Percentiles rank a stretch among this genome's conserved stretches.
phyloP scores from a whole-genome alignment of 2,113 vertebrate genomes.

The Scomber colias region DNA sequence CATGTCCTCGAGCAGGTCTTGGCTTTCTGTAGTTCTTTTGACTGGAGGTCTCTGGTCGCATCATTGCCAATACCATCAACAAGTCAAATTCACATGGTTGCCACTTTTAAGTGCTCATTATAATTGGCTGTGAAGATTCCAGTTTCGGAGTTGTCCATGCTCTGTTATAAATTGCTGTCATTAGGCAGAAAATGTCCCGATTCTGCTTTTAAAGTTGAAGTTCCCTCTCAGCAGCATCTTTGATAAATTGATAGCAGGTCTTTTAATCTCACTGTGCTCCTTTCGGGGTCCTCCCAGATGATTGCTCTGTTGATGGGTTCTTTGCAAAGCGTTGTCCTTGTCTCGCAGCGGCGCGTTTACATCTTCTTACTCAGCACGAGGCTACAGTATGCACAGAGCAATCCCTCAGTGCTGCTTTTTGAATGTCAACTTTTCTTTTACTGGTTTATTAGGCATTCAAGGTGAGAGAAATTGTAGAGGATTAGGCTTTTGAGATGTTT shows the following conservation, averaged over 20 bases:
- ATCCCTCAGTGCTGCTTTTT: slow-evolving; percentile 20
- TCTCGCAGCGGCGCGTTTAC: slow-evolving; percentile 47
- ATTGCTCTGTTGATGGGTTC: slow-evolving; percentile 71
- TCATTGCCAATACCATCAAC: background rate
- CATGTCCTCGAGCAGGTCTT: slow-evolving; percentile 2
- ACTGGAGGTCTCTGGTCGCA: slow-evolving; percentile 9
- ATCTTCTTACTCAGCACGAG: slow-evolving; percentile 25
- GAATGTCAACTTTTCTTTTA: slow-evolving; percentile 42
- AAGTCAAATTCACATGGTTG: slow-evolving; percentile 24
- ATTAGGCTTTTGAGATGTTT: slow-evolving; percentile 23
- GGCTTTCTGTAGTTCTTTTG: background rate
- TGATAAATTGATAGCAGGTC: slow-evolving; percentile 74
- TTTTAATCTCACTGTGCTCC: slow-evolving; percentile 69
- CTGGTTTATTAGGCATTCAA: slow-evolving; percentile 36
- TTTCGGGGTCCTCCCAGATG: slow-evolving; percentile 60
- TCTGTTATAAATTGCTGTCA: slow-evolving; percentile 66
- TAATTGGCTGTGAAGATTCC: slow-evolving; percentile 48
- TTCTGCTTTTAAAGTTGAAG: slow-evolving; percentile 69
- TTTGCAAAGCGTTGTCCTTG: slow-evolving; percentile 61
- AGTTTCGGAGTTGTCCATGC: slow-evolving; percentile 40
- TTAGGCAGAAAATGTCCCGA: slow-evolving; percentile 63
- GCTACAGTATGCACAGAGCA: slow-evolving; percentile 16
- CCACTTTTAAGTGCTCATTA: slow-evolving; percentile 45
- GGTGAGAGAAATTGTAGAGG: background rate
- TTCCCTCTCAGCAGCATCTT: slow-evolving; percentile 55